Evolutionary conservation across 2,888 invertebrate genomes (phyloP).

Genomic region (Chrysomela aeneicollis): DNA sequence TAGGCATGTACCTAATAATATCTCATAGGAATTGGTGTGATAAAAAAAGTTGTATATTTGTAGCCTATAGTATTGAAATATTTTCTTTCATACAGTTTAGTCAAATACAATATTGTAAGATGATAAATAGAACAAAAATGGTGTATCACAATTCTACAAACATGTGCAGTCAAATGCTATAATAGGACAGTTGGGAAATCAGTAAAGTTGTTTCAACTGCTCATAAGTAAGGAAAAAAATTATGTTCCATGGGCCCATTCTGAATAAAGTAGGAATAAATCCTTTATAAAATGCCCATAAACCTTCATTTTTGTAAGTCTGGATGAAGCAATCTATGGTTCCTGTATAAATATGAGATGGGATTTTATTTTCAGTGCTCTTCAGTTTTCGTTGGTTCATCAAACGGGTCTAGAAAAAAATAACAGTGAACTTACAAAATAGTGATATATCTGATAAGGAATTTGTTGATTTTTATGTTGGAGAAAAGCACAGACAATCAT

Average conservation of each 20-base stretch:
- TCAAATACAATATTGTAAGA: conserved; percentile 18
- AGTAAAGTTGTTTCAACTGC: conserved; percentile 82
- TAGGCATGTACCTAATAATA: too few species aligned
- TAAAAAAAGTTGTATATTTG: too few species aligned
- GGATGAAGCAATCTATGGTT: conserved; percentile 72
- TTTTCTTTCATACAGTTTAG: conserved; percentile 12
- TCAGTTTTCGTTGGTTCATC: conserved; percentile 86
- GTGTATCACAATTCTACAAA: conserved; percentile 27
- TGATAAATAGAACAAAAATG: conserved; percentile 33
- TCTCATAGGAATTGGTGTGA: conserved; percentile 17
- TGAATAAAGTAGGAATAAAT: conserved; percentile 93
- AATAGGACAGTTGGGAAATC: conserved; percentile 18
- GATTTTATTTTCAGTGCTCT: conserved; percentile 63
- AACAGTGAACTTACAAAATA: too few species aligned
- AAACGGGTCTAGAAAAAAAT: conserved; percentile 81
- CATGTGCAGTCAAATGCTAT: conserved; percentile 19
- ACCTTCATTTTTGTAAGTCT: conserved; percentile 90
- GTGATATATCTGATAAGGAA: too few species aligned
- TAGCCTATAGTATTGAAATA: too few species aligned
- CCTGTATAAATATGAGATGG: conserved; percentile 76
- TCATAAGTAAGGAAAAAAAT: conserved; percentile 96
- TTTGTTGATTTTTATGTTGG: too few species aligned
- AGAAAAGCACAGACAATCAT: too few species aligned
- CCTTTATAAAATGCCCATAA: conserved; percentile 90
- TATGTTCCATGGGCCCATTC: conserved; percentile 97